These are phyloP conservation scores for Trichogramma pretiosum DNA, from an alignment of 1,140 invertebrate genomes.

Conservation along the genomic window DNA sequence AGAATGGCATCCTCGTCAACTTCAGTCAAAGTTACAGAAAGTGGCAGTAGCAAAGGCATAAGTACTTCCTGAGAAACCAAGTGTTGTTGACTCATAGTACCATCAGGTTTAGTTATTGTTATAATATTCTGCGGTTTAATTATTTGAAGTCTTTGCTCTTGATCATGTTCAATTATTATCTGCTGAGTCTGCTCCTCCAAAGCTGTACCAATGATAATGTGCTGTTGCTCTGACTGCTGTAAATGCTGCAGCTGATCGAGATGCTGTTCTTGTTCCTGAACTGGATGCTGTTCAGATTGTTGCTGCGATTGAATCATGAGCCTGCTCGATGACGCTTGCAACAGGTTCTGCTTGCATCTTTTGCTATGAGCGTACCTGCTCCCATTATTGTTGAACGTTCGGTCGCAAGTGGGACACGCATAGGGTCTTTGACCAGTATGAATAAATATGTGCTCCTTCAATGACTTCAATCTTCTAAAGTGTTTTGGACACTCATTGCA, in stretches of 20 bases:
- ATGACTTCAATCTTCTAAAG: slow-evolving; percentile 49
- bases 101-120: slow-evolving; percentile 36
- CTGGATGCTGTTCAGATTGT: slow-evolving; percentile 11
- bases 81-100: slow-evolving; percentile 28
- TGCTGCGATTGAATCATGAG: slow-evolving; percentile 19
- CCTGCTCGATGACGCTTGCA: slow-evolving; percentile 24
- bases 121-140: slow-evolving; percentile 39
- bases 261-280: slow-evolving; percentile 16
- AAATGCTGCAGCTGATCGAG: slow-evolving; percentile 15
- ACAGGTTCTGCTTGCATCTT: slow-evolving; percentile 38
- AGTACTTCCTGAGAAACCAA: slow-evolving; percentile 41
- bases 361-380: slow-evolving; percentile 44
- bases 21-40: slow-evolving; percentile 39
- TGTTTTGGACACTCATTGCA: slow-evolving; percentile 57
- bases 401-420: slow-evolving; percentile 42
- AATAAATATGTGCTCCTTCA: slow-evolving; percentile 55
- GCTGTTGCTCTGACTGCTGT: no score
- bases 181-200: no score
- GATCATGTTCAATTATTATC: no score
- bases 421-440: slow-evolving; percentile 53
- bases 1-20: slow-evolving; percentile 42
- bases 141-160: slow-evolving; percentile 9
- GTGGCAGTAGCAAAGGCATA: slow-evolving; percentile 41
- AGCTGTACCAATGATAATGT: no score
- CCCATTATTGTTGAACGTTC: slow-evolving; percentile 43